Conservation (phyloP, 2,113 vertebrate genomes). For the Thalassarche chlororhynchos region DNA sequence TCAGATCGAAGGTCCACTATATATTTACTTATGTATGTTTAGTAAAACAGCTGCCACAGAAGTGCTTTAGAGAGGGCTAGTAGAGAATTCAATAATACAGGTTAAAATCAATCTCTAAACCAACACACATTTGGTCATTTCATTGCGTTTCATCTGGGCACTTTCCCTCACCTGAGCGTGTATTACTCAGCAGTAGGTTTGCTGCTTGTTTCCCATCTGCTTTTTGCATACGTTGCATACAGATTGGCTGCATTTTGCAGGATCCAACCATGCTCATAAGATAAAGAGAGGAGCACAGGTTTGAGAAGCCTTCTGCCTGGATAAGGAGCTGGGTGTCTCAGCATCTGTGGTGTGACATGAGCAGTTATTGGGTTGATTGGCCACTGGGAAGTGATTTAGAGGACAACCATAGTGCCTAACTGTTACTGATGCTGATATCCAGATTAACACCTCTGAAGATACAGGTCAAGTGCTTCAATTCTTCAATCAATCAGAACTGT, state of each 20-base stretch:
- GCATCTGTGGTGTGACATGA: neutral
- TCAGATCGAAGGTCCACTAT: neutral
- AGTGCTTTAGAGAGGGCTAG: neutral
- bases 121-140: no score
- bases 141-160: neutral
- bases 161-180: neutral
- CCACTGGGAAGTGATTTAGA: neutral
- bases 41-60: neutral
- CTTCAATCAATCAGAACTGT: neutral
- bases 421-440: neutral
- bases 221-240: neutral
- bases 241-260: neutral
- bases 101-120: neutral
- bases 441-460: neutral
- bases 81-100: neutral
- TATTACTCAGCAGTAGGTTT: neutral
- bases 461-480: neutral
- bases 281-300: neutral
- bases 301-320: neutral
- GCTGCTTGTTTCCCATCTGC: neutral
- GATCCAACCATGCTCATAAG: neutral
- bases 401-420: neutral
- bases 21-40: neutral
- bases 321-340: neutral
- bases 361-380: neutral